Evolutionary conservation across 2,797 vertebrate species (phyloP).

Genomic region (Acanthurus lineatus): DNA sequence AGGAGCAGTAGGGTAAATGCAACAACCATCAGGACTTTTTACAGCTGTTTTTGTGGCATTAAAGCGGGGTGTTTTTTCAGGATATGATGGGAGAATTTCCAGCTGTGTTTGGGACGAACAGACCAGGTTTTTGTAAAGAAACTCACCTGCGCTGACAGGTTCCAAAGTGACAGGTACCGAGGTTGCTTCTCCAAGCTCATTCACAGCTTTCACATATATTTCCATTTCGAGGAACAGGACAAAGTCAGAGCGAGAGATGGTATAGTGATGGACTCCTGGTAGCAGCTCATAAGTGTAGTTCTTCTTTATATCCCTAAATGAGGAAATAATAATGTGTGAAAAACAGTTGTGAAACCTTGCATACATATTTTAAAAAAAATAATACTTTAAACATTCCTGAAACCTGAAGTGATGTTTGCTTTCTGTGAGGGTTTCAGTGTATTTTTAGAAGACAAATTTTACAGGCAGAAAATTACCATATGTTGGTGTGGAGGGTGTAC

Average conservation of each 20-base stretch:
- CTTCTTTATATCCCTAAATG: slow-evolving; percentile 56
- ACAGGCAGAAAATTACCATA: slow-evolving; percentile 62
- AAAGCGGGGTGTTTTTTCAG: too few relatives aligned
- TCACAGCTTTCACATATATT: slow-evolving; percentile 87
- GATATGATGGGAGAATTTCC: too few relatives aligned
- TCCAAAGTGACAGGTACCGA: slow-evolving; percentile 81
- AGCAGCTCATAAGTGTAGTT: slow-evolving; percentile 56
- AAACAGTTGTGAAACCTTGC: slow-evolving; percentile 4
- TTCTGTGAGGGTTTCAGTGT: background rate
- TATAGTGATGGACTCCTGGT: slow-evolving; percentile 69
- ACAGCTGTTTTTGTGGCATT: too few relatives aligned
- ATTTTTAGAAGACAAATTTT: background rate
- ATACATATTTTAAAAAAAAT: slow-evolving; percentile 21
- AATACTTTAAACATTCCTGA: background rate
- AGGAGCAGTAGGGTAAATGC: too few relatives aligned
- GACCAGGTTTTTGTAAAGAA: background rate
- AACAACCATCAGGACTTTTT: too few relatives aligned
- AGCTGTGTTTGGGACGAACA: too few relatives aligned
- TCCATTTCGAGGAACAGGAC: slow-evolving; percentile 81
- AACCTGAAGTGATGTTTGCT: background rate
- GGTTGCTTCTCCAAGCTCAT: slow-evolving; percentile 84
- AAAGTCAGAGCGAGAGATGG: slow-evolving; percentile 84
- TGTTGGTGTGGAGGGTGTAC: slow-evolving; percentile 76
- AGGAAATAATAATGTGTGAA: slow-evolving; percentile 22
- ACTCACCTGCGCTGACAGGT: slow-evolving; percentile 89